Conservation (phyloP, 2,797 vertebrate species). For the Tapera naevia region DNA sequence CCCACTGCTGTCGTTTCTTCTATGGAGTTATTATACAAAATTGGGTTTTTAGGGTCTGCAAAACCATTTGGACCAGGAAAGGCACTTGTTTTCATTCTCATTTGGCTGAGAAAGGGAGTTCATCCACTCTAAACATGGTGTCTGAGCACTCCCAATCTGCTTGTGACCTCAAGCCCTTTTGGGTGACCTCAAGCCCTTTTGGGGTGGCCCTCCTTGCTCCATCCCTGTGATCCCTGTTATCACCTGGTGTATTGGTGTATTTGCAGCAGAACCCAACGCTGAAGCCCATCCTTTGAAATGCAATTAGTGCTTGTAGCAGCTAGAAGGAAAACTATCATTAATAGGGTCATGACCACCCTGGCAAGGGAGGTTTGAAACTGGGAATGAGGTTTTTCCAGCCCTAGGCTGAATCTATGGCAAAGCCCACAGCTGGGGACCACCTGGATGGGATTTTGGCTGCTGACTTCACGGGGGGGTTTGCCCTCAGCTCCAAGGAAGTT, state of each 20-base stretch:
- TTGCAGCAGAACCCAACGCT: neutral
- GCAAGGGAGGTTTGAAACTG: neutral
- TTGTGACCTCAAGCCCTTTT: neutral
- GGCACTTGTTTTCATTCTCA: neutral
- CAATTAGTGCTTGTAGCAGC: neutral
- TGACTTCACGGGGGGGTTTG: neutral
- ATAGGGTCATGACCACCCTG: neutral
- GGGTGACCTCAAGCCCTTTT: too few relatives aligned
- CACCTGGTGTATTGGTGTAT: accelerated
- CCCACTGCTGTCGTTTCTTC: neutral
- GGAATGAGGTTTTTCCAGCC: neutral
- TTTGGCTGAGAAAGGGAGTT: neutral
- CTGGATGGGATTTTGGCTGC: neutral
- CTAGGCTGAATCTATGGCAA: neutral
- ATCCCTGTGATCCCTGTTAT: accelerated
- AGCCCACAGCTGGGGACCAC: neutral
- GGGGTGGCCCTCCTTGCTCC: neutral
- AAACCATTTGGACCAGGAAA: neutral
- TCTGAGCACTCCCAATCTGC: accelerated
- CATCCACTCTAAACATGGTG: accelerated
- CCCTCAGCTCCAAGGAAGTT: accelerated
- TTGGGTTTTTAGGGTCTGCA: neutral
- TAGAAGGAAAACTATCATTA: neutral
- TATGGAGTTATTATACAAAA: neutral
- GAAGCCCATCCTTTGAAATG: neutral